These are phyloP conservation scores for Alitta virens DNA, from an alignment of 2,888 invertebrate species.

Conservation along the genomic window DNA sequence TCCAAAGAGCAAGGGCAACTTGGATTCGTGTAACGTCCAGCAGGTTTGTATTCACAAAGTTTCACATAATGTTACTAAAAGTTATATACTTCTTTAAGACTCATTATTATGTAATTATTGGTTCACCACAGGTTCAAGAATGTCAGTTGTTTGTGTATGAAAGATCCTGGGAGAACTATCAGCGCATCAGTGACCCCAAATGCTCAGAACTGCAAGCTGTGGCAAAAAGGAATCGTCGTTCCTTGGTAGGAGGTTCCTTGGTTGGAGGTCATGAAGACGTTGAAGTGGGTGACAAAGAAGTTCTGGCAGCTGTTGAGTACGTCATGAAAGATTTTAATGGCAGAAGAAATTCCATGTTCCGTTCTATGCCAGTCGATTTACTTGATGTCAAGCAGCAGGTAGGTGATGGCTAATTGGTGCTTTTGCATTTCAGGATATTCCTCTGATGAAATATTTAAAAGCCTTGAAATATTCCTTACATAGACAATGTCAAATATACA, in stretches of 20 bases:
- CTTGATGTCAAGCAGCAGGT: slow-evolving; percentile 23
- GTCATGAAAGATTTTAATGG: slow-evolving; percentile 17
- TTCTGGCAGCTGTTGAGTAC: neutral
- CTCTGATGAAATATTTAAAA: too few species aligned
- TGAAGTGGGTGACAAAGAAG: neutral
- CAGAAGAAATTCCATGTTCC: slow-evolving; percentile 22
- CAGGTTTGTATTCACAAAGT: slow-evolving; percentile 5
- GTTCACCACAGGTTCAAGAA: slow-evolving; percentile 4
- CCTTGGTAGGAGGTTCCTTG: too few species aligned
- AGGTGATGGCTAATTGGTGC: neutral
- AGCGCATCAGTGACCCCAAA: neutral
- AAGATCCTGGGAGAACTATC: slow-evolving; percentile 3
- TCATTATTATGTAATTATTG: too few species aligned
- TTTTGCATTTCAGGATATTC: too few species aligned
- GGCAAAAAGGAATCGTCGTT: too few species aligned
- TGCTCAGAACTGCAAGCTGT: neutral
- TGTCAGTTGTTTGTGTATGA: slow-evolving; percentile 2
- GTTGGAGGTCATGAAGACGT: neutral
- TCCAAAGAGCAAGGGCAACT: neutral
- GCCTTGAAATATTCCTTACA: too few species aligned
- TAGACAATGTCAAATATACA: too few species aligned
- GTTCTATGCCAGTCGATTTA: slow-evolving; percentile 9
- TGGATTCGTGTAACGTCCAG: neutral
- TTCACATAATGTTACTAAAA: too few species aligned
- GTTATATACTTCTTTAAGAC: neutral